Evolutionary conservation across 2,797 vertebrate genomes (phyloP), one percentile per base, ranked within the genome.

Genomic region (Rhadinocentrus ornatus): DNA sequence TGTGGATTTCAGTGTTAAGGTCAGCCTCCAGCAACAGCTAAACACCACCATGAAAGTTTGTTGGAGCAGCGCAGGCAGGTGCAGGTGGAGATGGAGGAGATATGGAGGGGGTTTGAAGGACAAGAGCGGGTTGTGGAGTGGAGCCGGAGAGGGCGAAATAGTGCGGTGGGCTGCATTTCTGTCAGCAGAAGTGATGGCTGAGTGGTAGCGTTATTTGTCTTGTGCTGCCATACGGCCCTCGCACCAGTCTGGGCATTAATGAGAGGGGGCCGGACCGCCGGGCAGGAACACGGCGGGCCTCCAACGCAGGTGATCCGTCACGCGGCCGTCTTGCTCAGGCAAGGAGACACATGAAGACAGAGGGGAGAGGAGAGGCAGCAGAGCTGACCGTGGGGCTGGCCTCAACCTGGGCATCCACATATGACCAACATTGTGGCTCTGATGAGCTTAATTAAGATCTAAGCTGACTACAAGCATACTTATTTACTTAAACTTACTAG

Each of bases 101-200:
- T 61, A 55, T 65, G 60, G 20, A 46, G 41, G 69, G 56, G 55
- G 63, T 26, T 86, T 91, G 90, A 93, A 93, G 90, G 91, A 92
- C 91, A 77, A 87, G 83, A 81, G 86, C 86, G 81, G 91, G 86
- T 81, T 80, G 83, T 63, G 82, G 88, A 90, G 91, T 89, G 89
- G 90, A 91, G 90, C 85, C 55, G 72, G 88, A 88, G 93, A 93
- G 94, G 93, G 92, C 92, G 73, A 90, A 94, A 94, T 94, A 94
- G 91, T 94, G 93, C 91, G 92, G 93, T 90, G 92, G 94, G 94
- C 93, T 94, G 94, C 92, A 94, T 88, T 94, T 94, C 93, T 95
- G 95, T 95, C 95, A 95, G 92, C 93, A 94, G 92, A 95, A 95
- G 94, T 94, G 92, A 95, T 95, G 93, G 93, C 94, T 94, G 93